These are phyloP conservation scores for Sarcophaga variegata DNA, from an alignment of 2,888 invertebrate species.

Conservation along the genomic window DNA sequence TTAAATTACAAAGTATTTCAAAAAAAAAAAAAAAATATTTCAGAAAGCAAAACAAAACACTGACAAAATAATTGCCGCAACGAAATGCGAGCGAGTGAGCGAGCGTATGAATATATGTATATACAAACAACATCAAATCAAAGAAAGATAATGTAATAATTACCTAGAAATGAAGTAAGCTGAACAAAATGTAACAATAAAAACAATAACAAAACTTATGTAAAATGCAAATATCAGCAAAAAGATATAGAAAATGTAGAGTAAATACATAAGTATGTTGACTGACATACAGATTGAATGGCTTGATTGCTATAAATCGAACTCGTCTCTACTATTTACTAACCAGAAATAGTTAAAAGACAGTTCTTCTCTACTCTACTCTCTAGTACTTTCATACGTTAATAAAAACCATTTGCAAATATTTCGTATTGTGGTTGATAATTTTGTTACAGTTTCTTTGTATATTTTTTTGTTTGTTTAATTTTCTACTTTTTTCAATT, in stretches of 20 bases:
- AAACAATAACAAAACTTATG: slow-evolving; percentile 21
- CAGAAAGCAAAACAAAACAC: slow-evolving; percentile 45
- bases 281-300: background rate
- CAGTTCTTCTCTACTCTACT: background rate
- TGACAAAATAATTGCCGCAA: slow-evolving; percentile 24
- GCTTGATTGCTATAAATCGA: slow-evolving; percentile 6
- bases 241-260: background rate
- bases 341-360: too few species aligned
- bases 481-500: slow-evolving; percentile 32
- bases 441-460: slow-evolving; percentile 12
- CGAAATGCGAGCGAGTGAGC: slow-evolving; percentile 8
- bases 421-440: background rate
- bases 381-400: background rate
- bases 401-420: slow-evolving; percentile 6
- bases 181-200: slow-evolving; percentile 21
- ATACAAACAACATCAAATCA: slow-evolving; percentile 37
- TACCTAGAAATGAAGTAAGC: slow-evolving; percentile 60
- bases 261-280: background rate
- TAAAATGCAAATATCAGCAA: slow-evolving; percentile 54
- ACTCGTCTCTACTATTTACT: background rate
- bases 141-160: slow-evolving; percentile 55
- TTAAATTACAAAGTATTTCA: slow-evolving; percentile 35
- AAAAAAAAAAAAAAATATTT: slow-evolving; percentile 17
- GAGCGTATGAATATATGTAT: background rate
- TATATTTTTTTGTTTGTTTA: slow-evolving; percentile 19